Base-by-base conservation (phyloP, 92 coral and sea anemone genomes). In the Phenganax marumi region DNA sequence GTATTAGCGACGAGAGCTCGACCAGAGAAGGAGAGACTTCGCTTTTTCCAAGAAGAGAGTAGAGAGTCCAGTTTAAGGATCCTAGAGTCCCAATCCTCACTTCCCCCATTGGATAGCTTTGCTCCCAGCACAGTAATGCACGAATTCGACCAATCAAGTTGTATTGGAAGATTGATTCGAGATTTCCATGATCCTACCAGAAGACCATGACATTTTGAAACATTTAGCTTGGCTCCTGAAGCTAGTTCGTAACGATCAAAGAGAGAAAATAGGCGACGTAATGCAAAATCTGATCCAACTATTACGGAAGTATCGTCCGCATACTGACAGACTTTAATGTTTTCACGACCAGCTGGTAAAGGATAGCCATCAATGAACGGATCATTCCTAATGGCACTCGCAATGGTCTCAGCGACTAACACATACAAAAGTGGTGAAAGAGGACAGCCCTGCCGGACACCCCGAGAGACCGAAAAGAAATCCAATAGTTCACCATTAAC, bases 391-490 rank as follows among this genome's bases (percentile, higher is more conserved):
- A 87, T 50, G 0, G 48, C 83, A 18, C 79, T 11, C 0, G 86
- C 89, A 18, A 86, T 8, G 10, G 84, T 64, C n/a, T 86, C 89
- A 0, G 72, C 60, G 0, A 60, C 22, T 0, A 87, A 49, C 0
- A 87, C 81, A 26, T 87, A 82, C 0, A 87, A 71, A 3, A 87
- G 46, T 3, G 80, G 80, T 0, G 82, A 81, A 0, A 82, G 8
- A 0, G 90, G 90, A 17, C 86, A 87, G 0, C 89, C 89, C 53
- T 81, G 86, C 0, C 82, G 83, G 0, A 86, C 77, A 0, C 89
- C 86, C 0, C 83, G 49, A 6, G 86, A 0, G 24, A 73, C 24
- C 18, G 18, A 12, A 85, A 84, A 85, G 6, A 7, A 52, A 0
- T 52, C 52, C 8, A 84, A 22, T 0, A 43, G 3, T 8, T 21